Evolutionary conservation across 1,140 invertebrate species (phyloP).

Genomic region (Drosophila lini): DNA sequence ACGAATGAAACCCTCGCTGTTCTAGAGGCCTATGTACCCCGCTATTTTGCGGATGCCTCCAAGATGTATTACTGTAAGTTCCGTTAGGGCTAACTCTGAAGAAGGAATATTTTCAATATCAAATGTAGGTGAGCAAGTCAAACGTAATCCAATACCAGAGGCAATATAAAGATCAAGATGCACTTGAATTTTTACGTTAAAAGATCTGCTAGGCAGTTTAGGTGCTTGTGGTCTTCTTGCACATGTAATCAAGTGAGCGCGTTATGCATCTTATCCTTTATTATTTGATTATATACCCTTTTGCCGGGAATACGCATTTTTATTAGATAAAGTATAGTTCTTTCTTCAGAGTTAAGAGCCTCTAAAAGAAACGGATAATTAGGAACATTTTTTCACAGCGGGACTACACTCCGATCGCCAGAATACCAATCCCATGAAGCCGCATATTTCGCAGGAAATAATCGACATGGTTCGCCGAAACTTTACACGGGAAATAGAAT

Average conservation of each 20-base stretch:
- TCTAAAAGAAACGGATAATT: background rate
- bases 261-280: background rate
- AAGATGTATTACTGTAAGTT: slow-evolving; percentile 92
- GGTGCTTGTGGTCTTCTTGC: background rate
- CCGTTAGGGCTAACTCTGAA: too few species aligned
- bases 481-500: slow-evolving; percentile 95
- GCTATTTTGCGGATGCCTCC: slow-evolving; percentile 91
- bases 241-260: too few species aligned
- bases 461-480: slow-evolving; percentile 93
- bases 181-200: background rate
- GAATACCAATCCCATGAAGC: slow-evolving; percentile 86
- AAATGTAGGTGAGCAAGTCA: background rate
- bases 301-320: background rate
- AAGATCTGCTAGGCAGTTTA: background rate
- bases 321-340: too few species aligned
- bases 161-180: background rate
- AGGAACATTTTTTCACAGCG: slow-evolving; percentile 85
- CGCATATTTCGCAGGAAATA: slow-evolving; percentile 92
- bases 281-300: background rate
- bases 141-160: background rate
- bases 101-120: background rate
- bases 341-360: background rate
- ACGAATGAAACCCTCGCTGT: slow-evolving; percentile 93
- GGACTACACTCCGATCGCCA: slow-evolving; percentile 42
- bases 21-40: slow-evolving; percentile 92